phyloP scores from a whole-genome alignment of 2,888 invertebrate species.

The Parnassius apollo region DNA sequence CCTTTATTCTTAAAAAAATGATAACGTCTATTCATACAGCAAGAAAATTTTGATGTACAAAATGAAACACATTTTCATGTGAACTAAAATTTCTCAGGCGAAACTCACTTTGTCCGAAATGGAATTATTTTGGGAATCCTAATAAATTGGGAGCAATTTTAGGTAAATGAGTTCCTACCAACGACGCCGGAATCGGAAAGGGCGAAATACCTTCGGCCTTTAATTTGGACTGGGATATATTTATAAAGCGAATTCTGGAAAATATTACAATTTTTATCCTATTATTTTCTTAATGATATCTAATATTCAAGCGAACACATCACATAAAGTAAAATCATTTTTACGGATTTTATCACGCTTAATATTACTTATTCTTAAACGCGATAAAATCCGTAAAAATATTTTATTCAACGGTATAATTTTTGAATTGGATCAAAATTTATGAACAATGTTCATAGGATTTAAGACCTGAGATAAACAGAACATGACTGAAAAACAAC shows the following conservation, averaged over 20 bases:
- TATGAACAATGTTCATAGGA: no score
- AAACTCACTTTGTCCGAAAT: conserved; percentile 34
- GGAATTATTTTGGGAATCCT: conserved; percentile 61
- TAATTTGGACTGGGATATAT: conserved; percentile 52
- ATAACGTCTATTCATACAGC: no score
- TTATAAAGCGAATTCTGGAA: conserved; percentile 39
- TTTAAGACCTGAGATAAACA: no score
- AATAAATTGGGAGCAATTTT: conserved; percentile 66
- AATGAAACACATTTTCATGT: conserved; percentile 8
- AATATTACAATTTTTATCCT: conserved; percentile 34
- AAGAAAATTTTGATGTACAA: neutral
- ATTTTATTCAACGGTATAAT: no score
- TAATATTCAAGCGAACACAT: no score
- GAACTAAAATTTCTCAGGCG: conserved; percentile 30
- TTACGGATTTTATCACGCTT: no score
- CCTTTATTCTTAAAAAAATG: no score
- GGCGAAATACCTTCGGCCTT: conserved; percentile 44
- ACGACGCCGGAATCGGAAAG: conserved; percentile 44
- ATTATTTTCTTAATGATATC: conserved; percentile 13
- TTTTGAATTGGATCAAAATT: no score
- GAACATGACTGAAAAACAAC: no score
- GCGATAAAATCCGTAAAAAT: no score
- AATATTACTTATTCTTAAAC: no score
- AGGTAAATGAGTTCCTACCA: conserved; percentile 58
- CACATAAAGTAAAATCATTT: no score